phyloP scores from a whole-genome alignment of 2,888 invertebrate species.

The Tanytarsus gracilentus region DNA sequence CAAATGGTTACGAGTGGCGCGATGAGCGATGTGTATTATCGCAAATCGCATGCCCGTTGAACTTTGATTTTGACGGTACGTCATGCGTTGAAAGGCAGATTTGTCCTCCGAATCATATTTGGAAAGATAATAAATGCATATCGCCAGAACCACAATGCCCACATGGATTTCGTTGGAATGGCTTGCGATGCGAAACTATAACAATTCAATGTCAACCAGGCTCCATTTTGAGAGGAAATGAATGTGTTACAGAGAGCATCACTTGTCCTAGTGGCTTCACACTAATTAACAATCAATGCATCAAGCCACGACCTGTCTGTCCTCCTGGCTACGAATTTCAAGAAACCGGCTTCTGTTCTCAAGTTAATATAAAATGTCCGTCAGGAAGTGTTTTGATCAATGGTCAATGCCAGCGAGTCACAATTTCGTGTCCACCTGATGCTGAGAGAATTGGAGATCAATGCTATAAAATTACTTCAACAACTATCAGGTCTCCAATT shows the following conservation, averaged over 20 bases:
- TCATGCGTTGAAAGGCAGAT: background rate
- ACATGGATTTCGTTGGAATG: background rate
- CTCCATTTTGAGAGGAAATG: background rate
- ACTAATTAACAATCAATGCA: background rate
- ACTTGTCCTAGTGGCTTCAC: conserved; percentile 8
- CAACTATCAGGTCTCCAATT: background rate
- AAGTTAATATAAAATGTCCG: background rate
- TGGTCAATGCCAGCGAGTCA: background rate
- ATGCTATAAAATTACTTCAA: background rate
- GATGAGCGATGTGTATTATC: conserved; percentile 20
- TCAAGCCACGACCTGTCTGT: background rate
- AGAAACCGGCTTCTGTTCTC: background rate
- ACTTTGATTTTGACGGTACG: conserved; percentile 6
- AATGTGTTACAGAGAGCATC: conserved; percentile 1
- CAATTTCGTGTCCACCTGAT: background rate
- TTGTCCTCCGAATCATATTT: conserved; percentile 15
- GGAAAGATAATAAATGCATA: background rate
- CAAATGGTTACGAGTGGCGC: background rate
- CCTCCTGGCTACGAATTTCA: conserved; percentile 2
- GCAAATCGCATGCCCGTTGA: background rate
- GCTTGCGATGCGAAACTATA: background rate
- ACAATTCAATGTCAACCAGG: background rate
- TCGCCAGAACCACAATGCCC: conserved; percentile 5
- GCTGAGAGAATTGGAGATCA: background rate
- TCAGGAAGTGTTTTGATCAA: background rate